Evolutionary conservation across 2,113 vertebrate species (phyloP).

Genomic region (Psammodynastes pulverulentus): DNA sequence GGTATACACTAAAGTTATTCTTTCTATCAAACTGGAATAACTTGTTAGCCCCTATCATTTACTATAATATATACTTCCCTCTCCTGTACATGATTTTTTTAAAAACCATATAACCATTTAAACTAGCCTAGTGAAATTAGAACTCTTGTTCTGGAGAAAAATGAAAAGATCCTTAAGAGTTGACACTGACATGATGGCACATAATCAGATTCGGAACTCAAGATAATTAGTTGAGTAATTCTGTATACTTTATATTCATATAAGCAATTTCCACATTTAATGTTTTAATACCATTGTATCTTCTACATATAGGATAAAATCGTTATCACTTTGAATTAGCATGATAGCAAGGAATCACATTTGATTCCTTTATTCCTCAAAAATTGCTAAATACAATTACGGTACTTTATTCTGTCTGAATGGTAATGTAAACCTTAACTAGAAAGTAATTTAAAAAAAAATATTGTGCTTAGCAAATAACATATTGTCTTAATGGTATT

Average conservation of each 20-base stretch:
- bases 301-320: background rate
- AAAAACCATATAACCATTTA: background rate
- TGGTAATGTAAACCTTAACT: background rate
- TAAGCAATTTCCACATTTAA: background rate
- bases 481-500: background rate
- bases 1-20: conserved; percentile 1
- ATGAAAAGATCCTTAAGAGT: background rate
- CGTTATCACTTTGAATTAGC: background rate
- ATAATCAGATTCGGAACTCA: background rate
- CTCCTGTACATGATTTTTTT: background rate
- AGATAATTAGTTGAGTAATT: background rate
- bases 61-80: background rate
- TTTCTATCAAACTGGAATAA: background rate
- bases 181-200: background rate
- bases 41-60: background rate
- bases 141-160: background rate
- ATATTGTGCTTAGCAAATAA: background rate
- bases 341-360: background rate
- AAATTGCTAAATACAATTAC: background rate
- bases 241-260: background rate
- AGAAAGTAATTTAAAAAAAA: background rate
- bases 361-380: background rate
- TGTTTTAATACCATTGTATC: background rate
- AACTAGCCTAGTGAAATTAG: background rate
- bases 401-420: background rate